These are phyloP conservation scores for Ceratotherium simum DNA, from an alignment of 2,113 vertebrate species.

Conservation along the genomic window DNA sequence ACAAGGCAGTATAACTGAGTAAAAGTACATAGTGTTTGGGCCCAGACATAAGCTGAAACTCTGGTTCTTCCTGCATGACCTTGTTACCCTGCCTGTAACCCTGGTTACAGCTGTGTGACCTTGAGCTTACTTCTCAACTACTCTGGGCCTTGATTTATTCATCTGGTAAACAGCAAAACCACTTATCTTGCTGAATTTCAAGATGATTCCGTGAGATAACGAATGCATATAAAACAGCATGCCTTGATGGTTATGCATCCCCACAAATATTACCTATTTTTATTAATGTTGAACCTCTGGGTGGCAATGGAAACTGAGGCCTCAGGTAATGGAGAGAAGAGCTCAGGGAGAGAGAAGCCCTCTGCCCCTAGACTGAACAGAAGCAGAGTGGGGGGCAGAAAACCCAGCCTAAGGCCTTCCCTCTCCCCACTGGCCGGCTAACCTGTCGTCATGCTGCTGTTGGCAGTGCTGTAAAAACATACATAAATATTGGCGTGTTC, in stretches of 20 bases:
- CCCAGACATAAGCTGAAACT: not conserved
- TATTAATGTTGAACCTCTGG: not conserved
- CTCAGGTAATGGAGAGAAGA: not conserved
- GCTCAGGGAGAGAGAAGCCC: not conserved
- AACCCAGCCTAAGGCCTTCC: not conserved
- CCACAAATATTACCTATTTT: not conserved
- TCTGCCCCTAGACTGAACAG: not conserved
- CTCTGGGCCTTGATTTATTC: not conserved
- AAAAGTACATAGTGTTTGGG: not conserved
- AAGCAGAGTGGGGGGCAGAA: not conserved
- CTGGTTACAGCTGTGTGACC: not conserved
- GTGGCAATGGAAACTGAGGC: not conserved
- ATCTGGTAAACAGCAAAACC: not conserved
- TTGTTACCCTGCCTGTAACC: not conserved
- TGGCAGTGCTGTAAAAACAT: slow-evolving; percentile 7
- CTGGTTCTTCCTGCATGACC: not conserved
- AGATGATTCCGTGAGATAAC: not conserved
- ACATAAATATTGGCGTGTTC: slow-evolving; percentile 64
- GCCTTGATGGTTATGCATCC: not conserved
- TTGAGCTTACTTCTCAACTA: not conserved
- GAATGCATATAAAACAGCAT: not conserved
- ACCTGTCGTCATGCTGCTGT: not conserved
- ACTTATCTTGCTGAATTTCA: not conserved
- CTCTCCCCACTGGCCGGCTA: not conserved
- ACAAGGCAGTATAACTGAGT: not conserved